These are phyloP conservation scores for Uria aalge DNA, from an alignment of 2,113 vertebrate genomes.

Conservation along the genomic window DNA sequence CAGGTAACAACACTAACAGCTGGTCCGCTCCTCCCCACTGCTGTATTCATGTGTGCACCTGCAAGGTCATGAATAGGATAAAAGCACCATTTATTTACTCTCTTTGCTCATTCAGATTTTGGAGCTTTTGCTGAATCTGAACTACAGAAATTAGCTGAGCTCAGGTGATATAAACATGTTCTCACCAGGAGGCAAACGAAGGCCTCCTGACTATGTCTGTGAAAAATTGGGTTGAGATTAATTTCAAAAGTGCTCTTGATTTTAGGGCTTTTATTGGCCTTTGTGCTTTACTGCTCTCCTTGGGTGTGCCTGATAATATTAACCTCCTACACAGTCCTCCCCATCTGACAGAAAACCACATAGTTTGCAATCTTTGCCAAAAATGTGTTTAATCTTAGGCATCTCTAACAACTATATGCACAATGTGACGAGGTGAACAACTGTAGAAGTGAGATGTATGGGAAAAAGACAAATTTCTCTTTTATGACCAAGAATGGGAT, in stretches of 20 bases:
- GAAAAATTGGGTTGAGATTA: not conserved
- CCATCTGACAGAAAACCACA: not conserved
- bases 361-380: constrained; percentile 6
- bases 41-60: not conserved
- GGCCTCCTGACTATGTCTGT: not conserved
- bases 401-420: not conserved
- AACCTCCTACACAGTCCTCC: not conserved
- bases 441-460: not conserved
- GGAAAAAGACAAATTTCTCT: constrained; percentile 3
- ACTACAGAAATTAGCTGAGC: not conserved
- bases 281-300: not conserved
- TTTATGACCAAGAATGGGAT: not conserved
- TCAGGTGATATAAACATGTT: not conserved
- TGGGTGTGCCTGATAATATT: not conserved
- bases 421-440: not conserved
- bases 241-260: not conserved
- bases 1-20: not conserved
- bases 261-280: not conserved
- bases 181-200: not conserved
- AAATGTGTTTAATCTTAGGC: not conserved
- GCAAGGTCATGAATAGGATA: not conserved
- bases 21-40: not conserved
- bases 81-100: not conserved
- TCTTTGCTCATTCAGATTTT: not conserved
- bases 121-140: not conserved